Percentiles rank a stretch among this genome's conserved stretches.
Evolutionary conservation across 1,140 invertebrate species (phyloP).

Genomic region (Pectinophora gossypiella): DNA sequence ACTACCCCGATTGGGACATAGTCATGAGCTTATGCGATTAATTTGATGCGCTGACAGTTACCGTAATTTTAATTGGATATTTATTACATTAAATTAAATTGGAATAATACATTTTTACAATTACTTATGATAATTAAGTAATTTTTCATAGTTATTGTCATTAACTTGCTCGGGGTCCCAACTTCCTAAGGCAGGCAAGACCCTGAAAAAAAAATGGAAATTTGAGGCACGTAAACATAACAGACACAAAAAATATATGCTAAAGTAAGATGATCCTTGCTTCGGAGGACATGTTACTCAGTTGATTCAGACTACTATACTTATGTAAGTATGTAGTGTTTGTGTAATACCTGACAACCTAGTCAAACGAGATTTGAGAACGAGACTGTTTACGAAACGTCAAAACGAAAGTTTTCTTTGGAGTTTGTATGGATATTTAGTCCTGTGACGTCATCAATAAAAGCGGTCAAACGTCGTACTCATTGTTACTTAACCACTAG

Average conservation of each 20-base stretch:
- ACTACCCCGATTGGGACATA: too few species aligned
- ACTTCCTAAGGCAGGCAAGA: conserved; percentile 46
- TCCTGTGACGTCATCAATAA: too few species aligned
- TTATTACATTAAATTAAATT: conserved; percentile 3
- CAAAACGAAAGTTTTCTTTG: too few species aligned
- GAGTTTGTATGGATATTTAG: too few species aligned
- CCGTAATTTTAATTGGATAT: too few species aligned
- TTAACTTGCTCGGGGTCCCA: conserved; percentile 52
- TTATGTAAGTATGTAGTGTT: not conserved
- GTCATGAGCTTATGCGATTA: too few species aligned
- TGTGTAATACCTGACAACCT: not conserved
- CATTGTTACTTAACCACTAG: too few species aligned
- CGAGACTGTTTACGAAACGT: not conserved
- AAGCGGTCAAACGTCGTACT: too few species aligned
- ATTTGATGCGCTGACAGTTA: too few species aligned
- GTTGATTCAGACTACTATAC: not conserved
- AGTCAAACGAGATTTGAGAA: not conserved
- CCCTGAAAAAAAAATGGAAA: conserved; percentile 38
- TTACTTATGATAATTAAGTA: not conserved
- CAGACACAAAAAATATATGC: too few species aligned
- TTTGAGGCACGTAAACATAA: too few species aligned
- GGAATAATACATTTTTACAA: not conserved
- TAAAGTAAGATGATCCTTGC: conserved; percentile 1
- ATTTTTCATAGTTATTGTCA: not conserved
- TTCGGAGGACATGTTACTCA: not conserved